A percentile compares a stretch with the other conserved stretches of the same genome.
These are phyloP conservation scores for Creontiades dilutus DNA, from an alignment of 2,888 invertebrate genomes.

Conservation along the genomic window DNA sequence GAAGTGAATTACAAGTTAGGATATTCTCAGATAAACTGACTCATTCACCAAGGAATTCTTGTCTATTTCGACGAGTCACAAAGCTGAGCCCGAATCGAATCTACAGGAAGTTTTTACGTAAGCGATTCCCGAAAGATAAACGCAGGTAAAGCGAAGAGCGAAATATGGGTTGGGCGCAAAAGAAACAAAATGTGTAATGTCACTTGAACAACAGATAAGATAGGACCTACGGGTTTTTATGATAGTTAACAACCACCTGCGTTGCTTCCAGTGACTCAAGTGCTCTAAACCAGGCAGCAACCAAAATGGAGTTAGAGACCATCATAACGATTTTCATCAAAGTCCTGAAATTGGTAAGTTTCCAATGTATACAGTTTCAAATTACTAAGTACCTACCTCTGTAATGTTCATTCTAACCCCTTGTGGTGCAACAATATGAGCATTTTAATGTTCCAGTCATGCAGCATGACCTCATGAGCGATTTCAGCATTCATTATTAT, in stretches of 20 bases:
- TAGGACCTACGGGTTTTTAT: constrained; percentile 19
- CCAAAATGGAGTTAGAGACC: constrained; percentile 82
- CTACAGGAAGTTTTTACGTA: constrained; percentile 38
- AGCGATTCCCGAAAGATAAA: constrained; percentile 14
- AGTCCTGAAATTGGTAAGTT: constrained; percentile 86
- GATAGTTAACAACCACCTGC: constrained; percentile 56
- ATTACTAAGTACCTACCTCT: no score
- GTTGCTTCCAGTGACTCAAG: constrained; percentile 24
- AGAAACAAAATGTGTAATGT: constrained; percentile 54
- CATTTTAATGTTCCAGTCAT: no score
- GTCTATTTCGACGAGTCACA: background rate
- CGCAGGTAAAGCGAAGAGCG: constrained; percentile 2
- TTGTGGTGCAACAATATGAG: no score
- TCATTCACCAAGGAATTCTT: background rate
- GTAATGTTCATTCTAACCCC: no score
- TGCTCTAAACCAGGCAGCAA: background rate
- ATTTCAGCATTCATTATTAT: no score
- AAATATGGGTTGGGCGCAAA: constrained; percentile 54
- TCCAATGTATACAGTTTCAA: background rate
- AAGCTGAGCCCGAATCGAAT: background rate
- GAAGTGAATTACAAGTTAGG: background rate
- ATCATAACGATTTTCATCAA: constrained; percentile 90
- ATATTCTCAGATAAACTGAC: constrained; percentile 17
- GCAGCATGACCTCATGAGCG: no score
- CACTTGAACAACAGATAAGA: constrained; percentile 55